phyloP scores from a whole-genome alignment of 35 echinoderm and acorn worm genomes.

The Apostichopus californicus region DNA sequence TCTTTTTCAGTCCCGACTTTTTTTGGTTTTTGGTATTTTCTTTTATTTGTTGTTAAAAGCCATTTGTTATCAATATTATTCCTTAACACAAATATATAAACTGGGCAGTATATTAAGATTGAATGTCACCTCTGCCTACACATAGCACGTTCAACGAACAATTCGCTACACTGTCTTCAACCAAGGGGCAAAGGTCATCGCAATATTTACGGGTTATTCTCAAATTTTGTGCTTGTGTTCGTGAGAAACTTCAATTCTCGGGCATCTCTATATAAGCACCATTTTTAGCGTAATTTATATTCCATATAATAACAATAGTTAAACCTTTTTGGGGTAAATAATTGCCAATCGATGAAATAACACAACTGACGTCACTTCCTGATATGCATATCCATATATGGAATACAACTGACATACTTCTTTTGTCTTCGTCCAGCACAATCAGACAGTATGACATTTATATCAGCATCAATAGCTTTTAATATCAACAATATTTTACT shows the following conservation, averaged over 20 bases:
- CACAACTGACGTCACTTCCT: too few species aligned
- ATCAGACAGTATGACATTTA: too few species aligned
- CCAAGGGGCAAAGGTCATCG: background rate
- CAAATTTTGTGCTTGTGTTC: background rate
- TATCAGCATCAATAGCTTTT: too few species aligned
- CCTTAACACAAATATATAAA: constrained; percentile 48
- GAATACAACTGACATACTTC: too few species aligned
- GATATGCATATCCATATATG: too few species aligned
- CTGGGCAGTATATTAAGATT: constrained; percentile 5
- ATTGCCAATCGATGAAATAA: too few species aligned
- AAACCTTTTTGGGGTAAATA: too few species aligned
- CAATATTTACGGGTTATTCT: constrained; percentile 22
- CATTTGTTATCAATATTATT: constrained; percentile 44
- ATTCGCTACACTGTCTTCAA: background rate
- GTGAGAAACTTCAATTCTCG: background rate
- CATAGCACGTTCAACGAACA: background rate
- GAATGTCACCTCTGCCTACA: background rate
- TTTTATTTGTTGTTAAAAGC: constrained; percentile 48
- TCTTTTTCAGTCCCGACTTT: background rate
- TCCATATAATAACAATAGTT: background rate
- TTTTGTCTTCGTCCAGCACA: too few species aligned
- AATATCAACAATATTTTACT: too few species aligned
- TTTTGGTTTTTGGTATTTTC: background rate
- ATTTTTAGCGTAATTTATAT: background rate
- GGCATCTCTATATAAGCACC: background rate